A percentile compares a stretch with the other conserved stretches of the same genome.
These are phyloP conservation scores for Oreochromis mossambicus DNA, from an alignment of 2,797 vertebrate species.

Conservation along the genomic window DNA sequence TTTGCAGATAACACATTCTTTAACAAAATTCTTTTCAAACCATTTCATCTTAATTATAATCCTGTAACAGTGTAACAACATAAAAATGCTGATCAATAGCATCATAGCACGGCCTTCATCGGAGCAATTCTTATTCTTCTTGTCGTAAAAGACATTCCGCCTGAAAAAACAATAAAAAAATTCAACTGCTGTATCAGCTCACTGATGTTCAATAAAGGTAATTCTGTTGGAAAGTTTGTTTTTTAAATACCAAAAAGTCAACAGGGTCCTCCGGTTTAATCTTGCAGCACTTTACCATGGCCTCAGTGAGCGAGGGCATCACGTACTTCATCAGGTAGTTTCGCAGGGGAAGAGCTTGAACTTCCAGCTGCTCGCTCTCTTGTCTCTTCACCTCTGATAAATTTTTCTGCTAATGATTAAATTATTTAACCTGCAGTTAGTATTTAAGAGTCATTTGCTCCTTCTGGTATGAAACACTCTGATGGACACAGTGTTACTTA, in stretches of 20 bases:
- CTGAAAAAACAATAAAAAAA: slow-evolving; percentile 67
- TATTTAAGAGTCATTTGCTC: not conserved
- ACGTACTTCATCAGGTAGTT: slow-evolving; percentile 91
- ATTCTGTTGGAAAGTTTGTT: not conserved
- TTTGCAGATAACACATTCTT: not conserved
- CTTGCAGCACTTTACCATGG: slow-evolving; percentile 82
- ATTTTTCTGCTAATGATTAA: slow-evolving; percentile 74
- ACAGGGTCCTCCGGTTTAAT: slow-evolving; percentile 89
- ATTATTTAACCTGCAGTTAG: not conserved
- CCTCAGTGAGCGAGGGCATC: slow-evolving; percentile 86
- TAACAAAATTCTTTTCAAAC: not conserved
- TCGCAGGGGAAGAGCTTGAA: slow-evolving; percentile 80
- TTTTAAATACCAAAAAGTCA: slow-evolving; percentile 84
- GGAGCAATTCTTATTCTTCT: slow-evolving; percentile 16
- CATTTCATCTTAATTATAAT: not conserved
- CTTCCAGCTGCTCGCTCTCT: slow-evolving; percentile 82
- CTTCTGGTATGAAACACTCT: not conserved
- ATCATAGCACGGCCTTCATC: not conserved
- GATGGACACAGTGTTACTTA: slow-evolving; percentile 50
- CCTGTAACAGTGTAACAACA: not conserved
- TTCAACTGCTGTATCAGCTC: not conserved
- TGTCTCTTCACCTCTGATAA: slow-evolving; percentile 81
- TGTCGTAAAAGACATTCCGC: slow-evolving; percentile 88
- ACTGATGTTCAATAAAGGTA: not conserved
- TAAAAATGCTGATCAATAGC: not conserved